Evolutionary conservation across 37 sponge, comb jelly and placozoan species (phyloP), one percentile per base, ranked within the genome.

Genomic region (Agelas oroides): DNA sequence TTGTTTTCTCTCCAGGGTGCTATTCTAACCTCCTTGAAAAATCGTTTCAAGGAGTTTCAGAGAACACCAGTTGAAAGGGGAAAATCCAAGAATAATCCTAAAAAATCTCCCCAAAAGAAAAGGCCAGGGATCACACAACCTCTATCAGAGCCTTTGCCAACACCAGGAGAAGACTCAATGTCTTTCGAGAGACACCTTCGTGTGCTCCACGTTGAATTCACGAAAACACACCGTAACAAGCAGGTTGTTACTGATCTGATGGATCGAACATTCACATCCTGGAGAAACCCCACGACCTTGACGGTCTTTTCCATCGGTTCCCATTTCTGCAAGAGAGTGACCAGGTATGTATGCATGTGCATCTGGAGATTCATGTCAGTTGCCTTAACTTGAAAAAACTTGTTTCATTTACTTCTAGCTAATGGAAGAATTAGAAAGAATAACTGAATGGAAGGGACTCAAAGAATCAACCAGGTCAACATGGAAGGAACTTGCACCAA

Each of bases 11-110:
- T 74, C 5, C 23, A 74, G 75, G 55, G 55, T 38, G 75, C 53
- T 14, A 38, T 74, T 19, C 3, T 74, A 25, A 38, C 32, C 2
- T 20, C 54, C 2, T 40, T 74, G 41, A 46, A 39, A 25, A 52
- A 74, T 55, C 52, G 75, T 8, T 74, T 74, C 12, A 74, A 74
- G 55, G 53, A 74, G 75, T 74, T 74, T 12, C 52, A 55, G 25
- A 36, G 75, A 20, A 38, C 53, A 8, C 32, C 37, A 20, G 38
- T 39, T 25, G 14, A 33, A 70, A 12, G 28, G 21, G 23, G 23
- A 5, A 21, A 52, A 18, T 74, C 75, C 2, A 74, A 11, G 25
- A 25, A 8, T 55, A 27, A 36, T 2, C 46, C 54, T 12, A 23
- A n/a, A n/a, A 34, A 24, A 37, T 32, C 71, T 38, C 30, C 71